Evolutionary conservation across 2,113 vertebrate species (phyloP), one percentile per base, ranked within the genome.

Genomic region (Chaenogobius annularis): DNA sequence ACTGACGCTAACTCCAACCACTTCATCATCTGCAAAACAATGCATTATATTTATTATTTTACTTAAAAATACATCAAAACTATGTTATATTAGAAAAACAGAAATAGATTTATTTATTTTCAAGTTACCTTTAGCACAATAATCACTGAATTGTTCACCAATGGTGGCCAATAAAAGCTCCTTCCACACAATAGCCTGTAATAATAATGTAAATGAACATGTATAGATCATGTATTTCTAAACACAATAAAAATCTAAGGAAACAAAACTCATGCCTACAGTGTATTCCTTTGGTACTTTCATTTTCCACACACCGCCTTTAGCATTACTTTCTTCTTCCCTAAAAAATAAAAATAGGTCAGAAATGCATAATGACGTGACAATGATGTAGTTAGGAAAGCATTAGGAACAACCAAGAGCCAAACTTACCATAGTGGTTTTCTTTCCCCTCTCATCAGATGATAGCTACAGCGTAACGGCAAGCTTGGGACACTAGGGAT

Each of bases 311-410:
- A 96, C 91, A 0, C 96, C 96, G 46, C 97, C 98, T 89, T 96
- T 97, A 44, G 96, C 96, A 83, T 98, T 98, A 89, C 96, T 96
- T 90, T 97, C 96, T 77, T 98, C 98, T 92, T 99, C 97, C 97
- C 97, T 98, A 80, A 0, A 20, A 56, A 44, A 23, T 19, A 15
- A 79, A 75, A 68, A 3, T 31, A 69, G 5, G 10, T 66, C 11
- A 63, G 62, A 0, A 26, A 59, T 17, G 73, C 14, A 52, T 35
- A 66, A 54, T 46, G 44, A 13, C 44, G 1, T 31, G 26, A 31
- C 4, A 31, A 31, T 1, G 26, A 31, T n/a, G 19, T 52, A 52
- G 19, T 52, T 52, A 54, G 1, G n/a, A 54, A n/a, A 10, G 3
- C 68, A 46, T 19, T 5, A 26, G 5, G 4, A 5, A 19, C 10